A percentile compares a stretch with the other conserved stretches of the same genome.
Evolutionary conservation across 2,797 vertebrate genomes (phyloP).

Genomic region (Furcifer pardalis): DNA sequence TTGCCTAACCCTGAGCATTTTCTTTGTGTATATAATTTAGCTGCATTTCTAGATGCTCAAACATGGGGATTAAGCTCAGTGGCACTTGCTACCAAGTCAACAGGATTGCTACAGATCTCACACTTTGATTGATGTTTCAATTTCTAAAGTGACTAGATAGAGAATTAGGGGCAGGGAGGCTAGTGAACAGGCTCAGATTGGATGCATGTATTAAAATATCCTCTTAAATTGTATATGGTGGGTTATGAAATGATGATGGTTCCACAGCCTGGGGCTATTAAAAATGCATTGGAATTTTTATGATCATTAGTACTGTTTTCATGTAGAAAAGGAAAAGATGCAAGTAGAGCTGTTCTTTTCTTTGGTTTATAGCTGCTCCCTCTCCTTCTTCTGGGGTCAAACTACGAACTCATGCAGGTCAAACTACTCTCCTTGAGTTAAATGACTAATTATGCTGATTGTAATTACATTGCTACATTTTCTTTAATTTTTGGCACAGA

Average conservation of each 20-base stretch:
- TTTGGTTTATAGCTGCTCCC: neutral
- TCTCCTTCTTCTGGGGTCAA: neutral
- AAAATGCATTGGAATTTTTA: neutral
- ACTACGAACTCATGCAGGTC: neutral
- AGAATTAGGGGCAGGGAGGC: neutral
- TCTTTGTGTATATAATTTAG: too few species aligned
- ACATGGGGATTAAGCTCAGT: neutral
- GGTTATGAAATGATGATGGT: neutral
- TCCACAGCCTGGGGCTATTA: neutral
- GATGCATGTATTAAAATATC: neutral
- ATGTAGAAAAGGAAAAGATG: neutral
- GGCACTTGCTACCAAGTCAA: neutral
- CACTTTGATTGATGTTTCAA: neutral
- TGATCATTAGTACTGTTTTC: neutral
- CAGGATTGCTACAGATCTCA: neutral
- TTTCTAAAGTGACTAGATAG: neutral
- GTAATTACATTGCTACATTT: neutral
- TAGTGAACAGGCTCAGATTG: neutral
- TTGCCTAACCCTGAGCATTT: neutral
- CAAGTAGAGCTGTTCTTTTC: neutral
- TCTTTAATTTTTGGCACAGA: neutral
- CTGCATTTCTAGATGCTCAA: neutral
- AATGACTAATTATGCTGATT: neutral
- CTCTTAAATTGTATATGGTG: neutral
- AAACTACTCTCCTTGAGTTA: neutral